These are phyloP conservation scores for Neostethus bicornis DNA, from an alignment of 2,797 vertebrate species.

Conservation along the genomic window DNA sequence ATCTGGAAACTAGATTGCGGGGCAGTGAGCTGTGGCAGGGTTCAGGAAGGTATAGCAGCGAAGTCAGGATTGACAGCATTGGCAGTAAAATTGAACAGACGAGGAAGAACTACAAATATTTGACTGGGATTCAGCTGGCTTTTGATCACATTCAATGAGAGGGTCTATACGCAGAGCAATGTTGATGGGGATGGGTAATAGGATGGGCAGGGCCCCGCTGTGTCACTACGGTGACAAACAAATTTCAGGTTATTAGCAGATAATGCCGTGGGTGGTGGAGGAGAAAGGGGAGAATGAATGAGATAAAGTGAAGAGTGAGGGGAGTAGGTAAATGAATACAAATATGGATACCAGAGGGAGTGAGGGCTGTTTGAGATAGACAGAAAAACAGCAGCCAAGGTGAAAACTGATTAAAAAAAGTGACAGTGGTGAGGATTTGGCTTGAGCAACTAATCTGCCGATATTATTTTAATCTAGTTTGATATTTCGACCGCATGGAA, in stretches of 20 bases:
- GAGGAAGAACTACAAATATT: conserved; percentile 77
- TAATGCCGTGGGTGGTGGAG: conserved; percentile 65
- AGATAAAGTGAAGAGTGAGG: conserved; percentile 64
- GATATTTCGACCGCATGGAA: conserved; percentile 38
- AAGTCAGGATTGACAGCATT: conserved; percentile 60
- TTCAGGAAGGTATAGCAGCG: conserved; percentile 59
- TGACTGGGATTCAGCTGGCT: conserved; percentile 73
- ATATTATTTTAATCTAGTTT: conserved; percentile 55
- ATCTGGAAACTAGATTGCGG: conserved; percentile 77
- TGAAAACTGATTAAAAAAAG: conserved; percentile 67
- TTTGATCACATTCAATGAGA: conserved; percentile 71
- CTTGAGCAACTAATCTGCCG: conserved; percentile 53
- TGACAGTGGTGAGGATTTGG: conserved; percentile 41
- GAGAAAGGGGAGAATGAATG: conserved; percentile 52
- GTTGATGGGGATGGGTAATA: conserved; percentile 34
- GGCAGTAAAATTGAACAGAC: conserved; percentile 72
- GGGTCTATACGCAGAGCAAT: conserved; percentile 56
- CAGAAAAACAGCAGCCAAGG: conserved; percentile 53
- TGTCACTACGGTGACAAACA: conserved; percentile 61
- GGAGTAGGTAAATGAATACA: conserved; percentile 60
- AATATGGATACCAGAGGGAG: conserved; percentile 49
- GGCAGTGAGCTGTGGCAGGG: conserved; percentile 73
- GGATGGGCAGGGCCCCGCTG: conserved; percentile 45
- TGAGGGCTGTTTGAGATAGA: conserved; percentile 38
- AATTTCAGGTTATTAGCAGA: conserved; percentile 71